Conservation (phyloP, 1,140 invertebrate species). For the Caenorhabditis tropicalis region DNA sequence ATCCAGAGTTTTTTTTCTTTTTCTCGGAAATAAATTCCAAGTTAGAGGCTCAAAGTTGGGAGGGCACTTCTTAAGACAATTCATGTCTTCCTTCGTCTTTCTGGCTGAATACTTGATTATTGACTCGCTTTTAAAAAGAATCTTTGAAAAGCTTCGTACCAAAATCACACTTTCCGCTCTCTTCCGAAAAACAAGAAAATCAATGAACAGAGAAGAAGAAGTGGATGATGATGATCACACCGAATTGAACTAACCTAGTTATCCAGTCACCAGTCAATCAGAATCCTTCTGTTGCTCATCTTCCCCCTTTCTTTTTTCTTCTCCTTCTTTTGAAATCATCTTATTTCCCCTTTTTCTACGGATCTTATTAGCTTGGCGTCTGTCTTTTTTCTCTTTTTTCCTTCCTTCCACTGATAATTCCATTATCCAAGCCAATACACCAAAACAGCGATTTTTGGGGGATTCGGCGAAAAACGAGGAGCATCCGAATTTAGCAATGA, state of each 20-base stretch:
- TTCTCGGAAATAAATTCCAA: too few relatives aligned
- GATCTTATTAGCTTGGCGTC: not conserved
- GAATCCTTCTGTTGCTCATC: not conserved
- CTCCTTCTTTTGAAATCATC: slow-evolving; percentile 16
- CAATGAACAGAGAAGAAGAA: not conserved
- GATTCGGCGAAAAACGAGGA: not conserved
- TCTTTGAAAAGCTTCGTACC: not conserved
- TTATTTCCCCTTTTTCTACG: not conserved
- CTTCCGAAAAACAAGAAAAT: not conserved
- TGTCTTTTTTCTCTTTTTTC: not conserved
- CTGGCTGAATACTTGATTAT: not conserved
- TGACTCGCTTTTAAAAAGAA: not conserved
- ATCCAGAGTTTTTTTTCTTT: too few relatives aligned
- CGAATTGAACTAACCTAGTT: slow-evolving; percentile 28
- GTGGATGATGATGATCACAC: not conserved
- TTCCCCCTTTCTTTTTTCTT: not conserved
- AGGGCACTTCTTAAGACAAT: too few relatives aligned
- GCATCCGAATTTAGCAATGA: not conserved
- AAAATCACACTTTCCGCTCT: not conserved
- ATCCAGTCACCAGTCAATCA: slow-evolving; percentile 20
- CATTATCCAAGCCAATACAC: not conserved
- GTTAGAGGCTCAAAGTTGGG: too few relatives aligned
- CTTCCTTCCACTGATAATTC: not conserved
- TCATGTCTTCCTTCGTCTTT: too few relatives aligned
- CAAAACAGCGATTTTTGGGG: slow-evolving; percentile 14